These are phyloP conservation scores for Teleopsis dalmanni DNA, from an alignment of 1,140 invertebrate species.

Conservation along the genomic window DNA sequence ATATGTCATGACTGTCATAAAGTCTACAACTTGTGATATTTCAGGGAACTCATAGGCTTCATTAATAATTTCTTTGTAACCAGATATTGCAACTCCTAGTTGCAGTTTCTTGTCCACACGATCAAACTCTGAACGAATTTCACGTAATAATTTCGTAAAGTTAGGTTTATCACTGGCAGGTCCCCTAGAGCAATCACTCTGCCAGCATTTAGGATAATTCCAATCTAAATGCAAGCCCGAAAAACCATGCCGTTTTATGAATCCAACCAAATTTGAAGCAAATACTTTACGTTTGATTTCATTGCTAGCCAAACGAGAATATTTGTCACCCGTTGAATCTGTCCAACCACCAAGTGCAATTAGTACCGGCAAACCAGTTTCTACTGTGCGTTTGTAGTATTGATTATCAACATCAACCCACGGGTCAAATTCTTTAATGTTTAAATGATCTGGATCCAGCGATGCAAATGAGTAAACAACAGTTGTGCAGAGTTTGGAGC, in stretches of 20 bases:
- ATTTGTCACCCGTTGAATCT: conserved; percentile 76
- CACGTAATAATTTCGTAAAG: conserved; percentile 69
- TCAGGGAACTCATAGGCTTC: conserved; percentile 68
- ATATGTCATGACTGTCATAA: conserved; percentile 81
- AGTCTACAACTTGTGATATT: conserved; percentile 65
- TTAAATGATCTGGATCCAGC: conserved; percentile 65
- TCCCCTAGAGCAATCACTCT: conserved; percentile 77
- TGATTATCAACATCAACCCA: conserved; percentile 81
- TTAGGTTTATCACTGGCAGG: conserved; percentile 67
- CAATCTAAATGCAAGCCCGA: conserved; percentile 79
- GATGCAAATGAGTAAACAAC: conserved; percentile 86
- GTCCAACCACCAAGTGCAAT: conserved; percentile 86
- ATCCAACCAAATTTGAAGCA: conserved; percentile 57
- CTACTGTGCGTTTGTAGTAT: conserved; percentile 46
- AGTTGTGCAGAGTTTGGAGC: conserved; percentile 74
- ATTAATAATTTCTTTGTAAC: conserved; percentile 82
- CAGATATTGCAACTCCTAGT: conserved; percentile 76
- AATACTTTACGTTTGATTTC: conserved; percentile 59
- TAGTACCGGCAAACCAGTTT: conserved; percentile 53
- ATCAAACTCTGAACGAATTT: conserved; percentile 69
- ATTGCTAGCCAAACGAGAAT: conserved; percentile 65
- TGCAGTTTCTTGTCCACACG: conserved; percentile 52
- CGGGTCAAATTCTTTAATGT: conserved; percentile 71
- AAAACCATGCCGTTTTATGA: conserved; percentile 66
- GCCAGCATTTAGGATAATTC: conserved; percentile 90